Evolutionary conservation across 2,113 vertebrate species (phyloP).

Genomic region (Eira barbara): DNA sequence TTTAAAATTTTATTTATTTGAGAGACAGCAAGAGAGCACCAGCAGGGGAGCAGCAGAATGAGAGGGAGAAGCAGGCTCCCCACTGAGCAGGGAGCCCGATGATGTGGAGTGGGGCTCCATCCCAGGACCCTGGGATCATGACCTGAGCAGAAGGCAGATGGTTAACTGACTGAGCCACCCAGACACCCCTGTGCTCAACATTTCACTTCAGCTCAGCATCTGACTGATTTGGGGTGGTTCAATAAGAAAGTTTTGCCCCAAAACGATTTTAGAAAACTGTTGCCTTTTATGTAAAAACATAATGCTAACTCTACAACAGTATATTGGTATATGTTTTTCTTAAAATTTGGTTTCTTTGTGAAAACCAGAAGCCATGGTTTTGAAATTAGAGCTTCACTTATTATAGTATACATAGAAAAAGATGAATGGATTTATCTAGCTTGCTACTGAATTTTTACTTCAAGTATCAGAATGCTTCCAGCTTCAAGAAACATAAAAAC

Average conservation of each 20-base stretch:
- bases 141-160: neutral
- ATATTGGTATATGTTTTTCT: neutral
- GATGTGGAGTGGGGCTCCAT: neutral
- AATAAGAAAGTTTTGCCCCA: neutral
- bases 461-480: neutral
- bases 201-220: neutral
- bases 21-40: neutral
- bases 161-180: neutral
- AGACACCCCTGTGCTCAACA: neutral
- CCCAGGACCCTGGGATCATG: neutral
- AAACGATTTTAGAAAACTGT: neutral
- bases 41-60: neutral
- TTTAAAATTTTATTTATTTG: neutral
- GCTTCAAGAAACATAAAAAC: neutral
- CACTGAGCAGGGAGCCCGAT: too few species aligned
- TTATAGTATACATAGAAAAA: neutral
- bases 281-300: neutral
- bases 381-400: neutral
- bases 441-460: neutral
- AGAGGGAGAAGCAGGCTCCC: neutral
- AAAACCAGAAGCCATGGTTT: neutral
- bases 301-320: neutral
- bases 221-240: neutral
- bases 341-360: neutral
- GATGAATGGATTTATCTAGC: neutral